Base-by-base conservation (phyloP, 1,140 invertebrate genomes). In the Drosophila pseudoananassae region DNA sequence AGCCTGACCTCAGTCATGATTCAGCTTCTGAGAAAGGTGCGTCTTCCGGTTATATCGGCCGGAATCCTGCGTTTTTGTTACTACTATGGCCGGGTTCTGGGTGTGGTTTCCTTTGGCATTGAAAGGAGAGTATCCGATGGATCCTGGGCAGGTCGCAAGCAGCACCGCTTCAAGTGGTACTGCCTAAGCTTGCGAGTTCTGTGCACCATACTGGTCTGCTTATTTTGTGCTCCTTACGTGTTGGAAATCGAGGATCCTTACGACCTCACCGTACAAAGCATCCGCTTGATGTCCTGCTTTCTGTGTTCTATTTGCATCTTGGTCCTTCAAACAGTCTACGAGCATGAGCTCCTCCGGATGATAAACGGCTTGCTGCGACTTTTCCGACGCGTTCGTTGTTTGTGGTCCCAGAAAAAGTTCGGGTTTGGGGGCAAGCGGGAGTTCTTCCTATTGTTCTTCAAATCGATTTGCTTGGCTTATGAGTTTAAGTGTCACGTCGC, bases 361-460 rank as follows among this genome's bases (percentile, higher is more conserved):
- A 43, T 88, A 4, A 88, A 83, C 45, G 36, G 49, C 15, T 88
- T 73, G 17, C 65, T 88, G 3, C 20, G 79, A 6, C 47, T 88
- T 0, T 88, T 79, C 25, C 76, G 72, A 2, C 45, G 79, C 1
- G 40, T 89, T 6, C 61, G 56, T 1, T 60, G 57, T 1, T 15
- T 88, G 29, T 59, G 65, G 2, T 45, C 73, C 2, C 23, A 49
- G 10, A 17, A 27, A n/a, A 33, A 27, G 10, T 7, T 49, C 1
- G 59, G 61, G 1, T 88, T 89, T 20, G 83, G 83, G 15, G 75
- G 84, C 5, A 69, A 38, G 1, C 47, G 83, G 1, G 83, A 89
- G 38, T 58, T 88, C 1, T 70, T 45, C 6, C 36, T 88, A 15
- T 17, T 88, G 0, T 1, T 74, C 14, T 52, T 88, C 14, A 87